These are phyloP conservation scores for Pseudopodoces humilis DNA, from an alignment of 2,113 vertebrate genomes.

Conservation along the genomic window DNA sequence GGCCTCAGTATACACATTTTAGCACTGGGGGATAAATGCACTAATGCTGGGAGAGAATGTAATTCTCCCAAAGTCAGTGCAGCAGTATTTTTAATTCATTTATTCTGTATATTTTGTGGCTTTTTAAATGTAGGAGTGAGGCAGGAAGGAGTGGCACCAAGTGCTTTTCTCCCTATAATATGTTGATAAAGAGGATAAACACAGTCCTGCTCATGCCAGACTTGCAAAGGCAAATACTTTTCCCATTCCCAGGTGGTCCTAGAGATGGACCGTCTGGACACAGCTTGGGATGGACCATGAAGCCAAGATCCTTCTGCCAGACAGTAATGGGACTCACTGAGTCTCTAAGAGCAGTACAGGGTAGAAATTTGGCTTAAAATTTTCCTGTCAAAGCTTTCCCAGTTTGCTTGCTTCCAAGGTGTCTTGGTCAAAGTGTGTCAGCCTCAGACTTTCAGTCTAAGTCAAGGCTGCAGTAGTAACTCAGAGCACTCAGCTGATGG, in stretches of 20 bases:
- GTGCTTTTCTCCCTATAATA: not conserved
- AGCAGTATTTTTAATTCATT: not conserved
- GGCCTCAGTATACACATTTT: not conserved
- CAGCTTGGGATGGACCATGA: not conserved
- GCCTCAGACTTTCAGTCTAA: not conserved
- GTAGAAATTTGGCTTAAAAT: not conserved
- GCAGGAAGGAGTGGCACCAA: not conserved
- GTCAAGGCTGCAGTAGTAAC: not conserved
- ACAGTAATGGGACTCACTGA: slow-evolving; percentile 13
- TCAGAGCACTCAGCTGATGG: not conserved
- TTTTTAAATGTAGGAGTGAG: not conserved
- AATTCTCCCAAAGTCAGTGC: not conserved
- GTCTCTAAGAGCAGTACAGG: not conserved
- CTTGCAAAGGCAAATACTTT: not conserved
- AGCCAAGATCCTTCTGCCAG: slow-evolving; percentile 38
- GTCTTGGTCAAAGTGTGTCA: not conserved
- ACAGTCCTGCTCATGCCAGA: not conserved
- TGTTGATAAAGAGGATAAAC: not conserved
- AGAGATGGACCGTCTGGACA: not conserved
- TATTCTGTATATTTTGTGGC: not conserved
- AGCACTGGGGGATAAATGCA: not conserved
- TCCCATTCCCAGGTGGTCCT: not conserved
- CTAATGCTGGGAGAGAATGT: not conserved
- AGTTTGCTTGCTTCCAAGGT: not conserved
- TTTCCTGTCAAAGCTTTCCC: not conserved